Evolutionary conservation across 2,888 invertebrate genomes (phyloP).

Genomic region (Monochamus alternatus): DNA sequence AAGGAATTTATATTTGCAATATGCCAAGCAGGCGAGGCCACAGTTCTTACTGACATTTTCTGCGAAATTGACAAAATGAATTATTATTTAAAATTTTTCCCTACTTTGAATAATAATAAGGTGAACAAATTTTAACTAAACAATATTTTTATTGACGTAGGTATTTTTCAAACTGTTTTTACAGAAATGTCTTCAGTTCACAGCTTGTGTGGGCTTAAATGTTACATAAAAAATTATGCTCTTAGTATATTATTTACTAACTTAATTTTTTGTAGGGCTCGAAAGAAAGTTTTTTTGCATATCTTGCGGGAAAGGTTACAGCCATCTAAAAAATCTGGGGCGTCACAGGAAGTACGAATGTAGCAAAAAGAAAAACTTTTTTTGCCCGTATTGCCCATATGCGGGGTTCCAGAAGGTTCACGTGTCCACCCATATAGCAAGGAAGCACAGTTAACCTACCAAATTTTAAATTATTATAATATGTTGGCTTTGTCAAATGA

Average conservation of each 20-base stretch:
- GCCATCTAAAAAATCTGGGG: slow-evolving; percentile 79
- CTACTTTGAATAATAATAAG: too few relatives aligned
- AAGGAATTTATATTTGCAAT: too few relatives aligned
- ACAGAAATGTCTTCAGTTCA: too few relatives aligned
- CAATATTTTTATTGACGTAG: too few relatives aligned
- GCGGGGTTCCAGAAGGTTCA: slow-evolving; percentile 71
- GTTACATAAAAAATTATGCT: too few relatives aligned
- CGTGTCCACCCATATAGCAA: slow-evolving; percentile 49
- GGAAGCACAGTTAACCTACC: slow-evolving; percentile 44
- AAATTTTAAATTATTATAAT: slow-evolving; percentile 3
- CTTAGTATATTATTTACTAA: slow-evolving; percentile 1
- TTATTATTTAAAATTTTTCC: too few relatives aligned
- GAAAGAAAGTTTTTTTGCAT: slow-evolving; percentile 69
- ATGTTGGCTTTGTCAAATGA: neutral
- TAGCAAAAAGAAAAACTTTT: slow-evolving; percentile 76
- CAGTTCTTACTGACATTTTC: too few relatives aligned
- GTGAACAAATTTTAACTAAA: too few relatives aligned
- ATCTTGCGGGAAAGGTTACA: slow-evolving; percentile 83
- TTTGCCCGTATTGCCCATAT: slow-evolving; percentile 77
- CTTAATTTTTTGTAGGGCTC: slow-evolving; percentile 6
- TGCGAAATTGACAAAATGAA: too few relatives aligned
- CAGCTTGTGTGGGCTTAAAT: too few relatives aligned
- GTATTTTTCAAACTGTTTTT: too few relatives aligned
- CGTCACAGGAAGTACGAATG: slow-evolving; percentile 84
- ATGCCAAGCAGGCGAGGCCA: too few relatives aligned